Percentiles rank a stretch among this genome's conserved stretches.
phyloP scores from a whole-genome alignment of 2,888 invertebrate species.

The Mesorhabditis belari region DNA sequence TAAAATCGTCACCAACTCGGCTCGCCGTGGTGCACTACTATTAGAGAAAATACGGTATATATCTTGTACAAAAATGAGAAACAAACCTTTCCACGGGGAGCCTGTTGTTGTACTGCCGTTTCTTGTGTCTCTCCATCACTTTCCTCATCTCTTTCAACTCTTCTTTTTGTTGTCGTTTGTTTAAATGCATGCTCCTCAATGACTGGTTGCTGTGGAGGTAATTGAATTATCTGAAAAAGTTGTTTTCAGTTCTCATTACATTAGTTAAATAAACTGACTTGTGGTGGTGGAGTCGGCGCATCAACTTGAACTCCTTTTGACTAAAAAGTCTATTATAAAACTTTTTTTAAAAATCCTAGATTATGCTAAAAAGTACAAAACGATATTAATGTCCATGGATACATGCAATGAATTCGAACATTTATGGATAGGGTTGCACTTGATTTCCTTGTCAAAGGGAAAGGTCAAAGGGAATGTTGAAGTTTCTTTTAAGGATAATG shows the following conservation, averaged over 20 bases:
- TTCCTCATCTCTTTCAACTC: constrained; percentile 46
- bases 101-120: neutral
- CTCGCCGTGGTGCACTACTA: too few relatives aligned
- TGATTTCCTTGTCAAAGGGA: too few relatives aligned
- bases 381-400: too few relatives aligned
- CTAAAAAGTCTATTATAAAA: constrained; percentile 2
- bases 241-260: too few relatives aligned
- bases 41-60: too few relatives aligned
- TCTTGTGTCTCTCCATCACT: constrained; percentile 32
- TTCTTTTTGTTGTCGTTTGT: constrained; percentile 52
- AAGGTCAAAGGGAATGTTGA: too few relatives aligned
- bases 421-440: too few relatives aligned
- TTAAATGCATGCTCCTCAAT: constrained; percentile 54
- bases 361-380: too few relatives aligned
- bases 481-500: too few relatives aligned
- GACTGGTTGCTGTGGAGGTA: constrained; percentile 50
- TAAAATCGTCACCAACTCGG: too few relatives aligned
- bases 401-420: too few relatives aligned
- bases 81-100: constrained; percentile 9
- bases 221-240: constrained; percentile 31
- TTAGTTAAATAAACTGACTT: constrained; percentile 1
- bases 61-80: too few relatives aligned
- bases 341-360: neutral
- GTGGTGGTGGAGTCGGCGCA: constrained; percentile 29
- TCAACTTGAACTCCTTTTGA: constrained; percentile 23